A percentile compares a stretch with the other conserved stretches of the same genome.
Conservation (phyloP, 1,140 invertebrate genomes). For the Drosophila teissieri region DNA sequence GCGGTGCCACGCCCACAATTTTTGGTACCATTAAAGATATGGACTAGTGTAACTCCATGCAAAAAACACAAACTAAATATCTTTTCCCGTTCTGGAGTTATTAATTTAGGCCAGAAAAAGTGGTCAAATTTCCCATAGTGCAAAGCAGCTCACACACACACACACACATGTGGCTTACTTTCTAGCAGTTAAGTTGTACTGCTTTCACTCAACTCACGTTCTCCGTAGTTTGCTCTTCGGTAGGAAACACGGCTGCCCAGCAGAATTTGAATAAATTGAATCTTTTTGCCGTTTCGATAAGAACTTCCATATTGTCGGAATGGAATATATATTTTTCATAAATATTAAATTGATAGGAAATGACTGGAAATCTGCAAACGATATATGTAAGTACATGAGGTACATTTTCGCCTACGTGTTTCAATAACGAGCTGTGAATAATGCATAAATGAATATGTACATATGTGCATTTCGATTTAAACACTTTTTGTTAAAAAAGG, state of each 20-base stretch:
- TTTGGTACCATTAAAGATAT: no score
- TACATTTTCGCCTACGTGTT: no score
- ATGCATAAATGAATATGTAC: background rate
- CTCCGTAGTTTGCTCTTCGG: background rate
- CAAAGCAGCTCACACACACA: slow-evolving; percentile 34
- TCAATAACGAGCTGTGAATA: no score
- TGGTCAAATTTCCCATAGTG: no score
- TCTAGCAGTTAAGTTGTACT: slow-evolving; percentile 1
- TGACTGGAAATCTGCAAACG: no score
- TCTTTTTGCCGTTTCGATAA: background rate
- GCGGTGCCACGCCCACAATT: no score
- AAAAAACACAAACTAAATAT: no score
- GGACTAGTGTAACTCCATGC: no score
- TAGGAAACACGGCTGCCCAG: background rate
- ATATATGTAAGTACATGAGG: no score
- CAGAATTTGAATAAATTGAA: slow-evolving; percentile 2
- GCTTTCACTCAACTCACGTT: slow-evolving; percentile 9
- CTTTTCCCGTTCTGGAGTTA: no score
- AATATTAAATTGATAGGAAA: background rate
- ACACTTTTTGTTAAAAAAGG: background rate
- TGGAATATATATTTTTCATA: background rate
- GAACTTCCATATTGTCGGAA: background rate
- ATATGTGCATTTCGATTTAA: no score
- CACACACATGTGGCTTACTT: background rate
- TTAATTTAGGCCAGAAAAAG: no score